Percentiles rank a stretch among this genome's conserved stretches.
These are phyloP conservation scores for Aphidius colemani DNA, from an alignment of 2,888 invertebrate genomes.

Conservation along the genomic window DNA sequence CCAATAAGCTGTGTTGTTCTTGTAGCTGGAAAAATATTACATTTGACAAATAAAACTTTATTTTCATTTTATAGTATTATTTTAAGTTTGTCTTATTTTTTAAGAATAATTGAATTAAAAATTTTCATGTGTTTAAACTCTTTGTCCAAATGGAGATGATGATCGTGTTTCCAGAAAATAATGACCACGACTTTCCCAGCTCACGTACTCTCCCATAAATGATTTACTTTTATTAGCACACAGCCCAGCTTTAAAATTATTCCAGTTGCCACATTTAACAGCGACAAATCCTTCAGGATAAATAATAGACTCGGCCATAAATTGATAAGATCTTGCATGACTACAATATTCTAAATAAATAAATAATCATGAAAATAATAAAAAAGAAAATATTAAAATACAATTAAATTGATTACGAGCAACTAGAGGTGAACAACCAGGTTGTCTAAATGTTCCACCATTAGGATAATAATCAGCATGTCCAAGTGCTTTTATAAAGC, in stretches of 20 bases:
- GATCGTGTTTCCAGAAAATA: conserved; percentile 66
- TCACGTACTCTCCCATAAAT: conserved; percentile 66
- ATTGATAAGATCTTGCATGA: conserved; percentile 69
- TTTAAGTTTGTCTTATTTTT: too few species aligned
- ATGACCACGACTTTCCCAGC: conserved; percentile 61
- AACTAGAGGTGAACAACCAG: conserved; percentile 67
- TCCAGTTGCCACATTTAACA: conserved; percentile 65
- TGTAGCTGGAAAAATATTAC: too few species aligned
- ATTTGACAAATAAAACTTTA: too few species aligned
- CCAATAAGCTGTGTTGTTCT: too few species aligned
- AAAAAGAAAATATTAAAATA: neutral
- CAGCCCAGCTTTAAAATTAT: conserved; percentile 58
- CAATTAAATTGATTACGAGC: conserved; percentile 40
- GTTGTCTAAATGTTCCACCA: conserved; percentile 70
- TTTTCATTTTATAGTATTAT: too few species aligned
- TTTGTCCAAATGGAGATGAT: too few species aligned
- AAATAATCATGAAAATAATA: conserved; percentile 24
- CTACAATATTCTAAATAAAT: conserved; percentile 69
- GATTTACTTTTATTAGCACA: conserved; percentile 51
- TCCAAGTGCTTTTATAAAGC: conserved; percentile 68
- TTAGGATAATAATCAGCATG: conserved; percentile 79
- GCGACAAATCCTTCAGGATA: conserved; percentile 63
- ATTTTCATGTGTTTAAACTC: too few species aligned
- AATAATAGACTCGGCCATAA: conserved; percentile 71
- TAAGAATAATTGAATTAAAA: too few species aligned